Conservation (phyloP, 1,140 invertebrate species). For the Asbolus verrucosus region DNA sequence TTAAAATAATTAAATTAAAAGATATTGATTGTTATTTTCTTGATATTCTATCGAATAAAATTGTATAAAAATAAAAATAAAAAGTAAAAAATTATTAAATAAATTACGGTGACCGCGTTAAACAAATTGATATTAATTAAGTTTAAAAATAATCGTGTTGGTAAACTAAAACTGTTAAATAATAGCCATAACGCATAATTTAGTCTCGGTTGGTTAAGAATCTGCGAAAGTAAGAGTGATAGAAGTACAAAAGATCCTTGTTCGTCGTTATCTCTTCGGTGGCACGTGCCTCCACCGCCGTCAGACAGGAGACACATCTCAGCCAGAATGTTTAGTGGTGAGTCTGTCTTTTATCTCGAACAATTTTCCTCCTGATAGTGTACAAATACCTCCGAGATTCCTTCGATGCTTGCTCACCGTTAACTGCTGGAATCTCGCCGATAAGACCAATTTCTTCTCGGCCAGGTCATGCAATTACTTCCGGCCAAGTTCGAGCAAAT, state of each 20-base stretch:
- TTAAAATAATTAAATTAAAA: conserved; percentile 6
- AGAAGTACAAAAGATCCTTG: conserved; percentile 41
- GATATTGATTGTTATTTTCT: background rate
- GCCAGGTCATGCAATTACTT: too few relatives aligned
- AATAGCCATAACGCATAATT: too few relatives aligned
- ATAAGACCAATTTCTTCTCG: too few relatives aligned
- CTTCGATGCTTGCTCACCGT: too few relatives aligned
- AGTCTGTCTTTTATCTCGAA: conserved; percentile 31
- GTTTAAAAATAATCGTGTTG: conserved; percentile 2
- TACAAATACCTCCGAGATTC: too few relatives aligned
- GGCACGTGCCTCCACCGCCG: conserved; percentile 30
- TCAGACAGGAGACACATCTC: conserved; percentile 35
- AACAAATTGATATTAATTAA: background rate
- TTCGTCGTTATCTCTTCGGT: conserved; percentile 21
- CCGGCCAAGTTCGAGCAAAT: too few relatives aligned
- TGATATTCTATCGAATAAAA: too few relatives aligned
- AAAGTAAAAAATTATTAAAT: too few relatives aligned
- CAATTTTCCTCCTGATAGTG: conserved; percentile 4
- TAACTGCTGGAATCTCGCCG: too few relatives aligned
- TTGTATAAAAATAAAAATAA: too few relatives aligned
- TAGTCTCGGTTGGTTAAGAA: conserved; percentile 17
- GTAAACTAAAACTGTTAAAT: too few relatives aligned
- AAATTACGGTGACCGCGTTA: too few relatives aligned
- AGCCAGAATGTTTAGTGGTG: conserved; percentile 37
- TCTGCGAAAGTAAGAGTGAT: conserved; percentile 31